Conservation (phyloP, 2,113 vertebrate species). For the Macrotus californicus region DNA sequence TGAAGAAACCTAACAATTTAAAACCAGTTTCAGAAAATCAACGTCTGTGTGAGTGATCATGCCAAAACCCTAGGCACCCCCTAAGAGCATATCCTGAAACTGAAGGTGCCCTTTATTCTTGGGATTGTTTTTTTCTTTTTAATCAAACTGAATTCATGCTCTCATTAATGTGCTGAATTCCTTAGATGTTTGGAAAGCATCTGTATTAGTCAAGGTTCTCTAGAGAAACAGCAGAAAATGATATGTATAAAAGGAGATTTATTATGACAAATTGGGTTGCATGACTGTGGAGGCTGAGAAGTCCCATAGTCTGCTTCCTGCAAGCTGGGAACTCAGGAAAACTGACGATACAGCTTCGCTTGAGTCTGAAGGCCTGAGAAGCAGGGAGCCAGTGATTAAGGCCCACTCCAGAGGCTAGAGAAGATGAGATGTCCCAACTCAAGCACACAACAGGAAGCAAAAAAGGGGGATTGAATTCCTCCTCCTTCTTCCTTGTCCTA, state of each 20-base stretch:
- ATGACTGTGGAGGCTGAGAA: not conserved
- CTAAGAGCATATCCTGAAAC: not conserved
- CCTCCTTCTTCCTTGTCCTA: not conserved
- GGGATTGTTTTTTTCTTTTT: not conserved
- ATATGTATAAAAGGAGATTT: not conserved
- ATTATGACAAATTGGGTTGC: not conserved
- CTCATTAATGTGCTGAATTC: not conserved
- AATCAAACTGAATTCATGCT: not conserved
- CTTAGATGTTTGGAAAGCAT: not conserved
- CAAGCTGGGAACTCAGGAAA: not conserved
- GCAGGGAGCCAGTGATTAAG: not conserved
- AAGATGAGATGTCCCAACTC: not conserved
- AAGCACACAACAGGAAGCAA: not conserved
- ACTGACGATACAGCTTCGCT: not conserved
- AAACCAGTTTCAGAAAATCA: not conserved
- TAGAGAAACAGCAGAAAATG: not conserved
- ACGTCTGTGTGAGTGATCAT: not conserved
- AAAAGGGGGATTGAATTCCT: not conserved
- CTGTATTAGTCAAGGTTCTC: not conserved
- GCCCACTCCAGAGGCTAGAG: not conserved
- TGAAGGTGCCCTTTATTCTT: slow-evolving; percentile 11
- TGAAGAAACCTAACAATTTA: not conserved
- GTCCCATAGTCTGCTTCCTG: not conserved
- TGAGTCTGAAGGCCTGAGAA: not conserved
- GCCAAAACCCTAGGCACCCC: not conserved